Evolutionary conservation across 1,140 invertebrate species (phyloP), one percentile per base, ranked within the genome.

Genomic region (Eciton burchellii): DNA sequence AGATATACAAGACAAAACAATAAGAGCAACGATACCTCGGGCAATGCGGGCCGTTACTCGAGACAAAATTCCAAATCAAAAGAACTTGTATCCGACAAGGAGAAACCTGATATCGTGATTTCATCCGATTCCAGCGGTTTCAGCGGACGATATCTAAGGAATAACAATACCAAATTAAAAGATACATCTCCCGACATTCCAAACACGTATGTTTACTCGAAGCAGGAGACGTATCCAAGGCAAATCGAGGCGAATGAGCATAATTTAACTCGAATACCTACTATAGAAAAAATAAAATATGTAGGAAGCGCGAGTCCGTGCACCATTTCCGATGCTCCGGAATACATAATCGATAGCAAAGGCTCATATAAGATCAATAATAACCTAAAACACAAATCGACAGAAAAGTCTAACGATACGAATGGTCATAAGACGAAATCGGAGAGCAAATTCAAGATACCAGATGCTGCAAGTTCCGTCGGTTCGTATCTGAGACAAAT

Each of bases 401-500:
- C 14, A 3, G 87, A 84, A 11, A 87, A 87, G 5, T 49, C 35
- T 11, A 76, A 65, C 5, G 85, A 87, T 5, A 47, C 59, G 24
- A 52, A 60, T 3, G 29, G 81, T 24, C 73, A 72, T 11, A 87
- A 63, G 21, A 60, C 54, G 0, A 72, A 89, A 1, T 54, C 73
- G 19, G 88, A 91, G 9, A 86, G 52, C 47, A 91, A 90, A 45
- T 89, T 89, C 19, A 93, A 92, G 16, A 86, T 92, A 3, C 62
- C 88, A 0, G 92, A 92, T 24, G 41, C 89, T 0, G 89, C 86
- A 0, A 89, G 84, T 52, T 83, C 91, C 12, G 90, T 94, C 21
- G 87, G 91, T 11, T 90, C 91, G 8, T 94, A 93, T 59, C 81
- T 93, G 14, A 90, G 88, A 19, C 93, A 94, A 71, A 91, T 94